These are phyloP conservation scores for Atrina japonica DNA, from an alignment of 2,888 invertebrate species.

Conservation along the genomic window DNA sequence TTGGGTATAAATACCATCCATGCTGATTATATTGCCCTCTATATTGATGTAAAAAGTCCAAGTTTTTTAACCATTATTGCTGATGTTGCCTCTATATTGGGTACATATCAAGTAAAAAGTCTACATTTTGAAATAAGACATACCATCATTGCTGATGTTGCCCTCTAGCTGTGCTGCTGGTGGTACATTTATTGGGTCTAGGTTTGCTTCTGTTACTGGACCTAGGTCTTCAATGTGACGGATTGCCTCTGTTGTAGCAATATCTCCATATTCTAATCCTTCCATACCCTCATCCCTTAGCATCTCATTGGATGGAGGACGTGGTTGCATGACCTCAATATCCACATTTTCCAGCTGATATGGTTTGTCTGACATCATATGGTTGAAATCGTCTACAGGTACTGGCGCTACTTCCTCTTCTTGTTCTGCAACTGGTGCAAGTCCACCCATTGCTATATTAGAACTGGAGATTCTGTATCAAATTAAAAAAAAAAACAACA, in stretches of 20 bases:
- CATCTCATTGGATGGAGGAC: conserved; percentile 17
- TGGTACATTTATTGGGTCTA: conserved; percentile 29
- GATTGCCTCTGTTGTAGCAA: conserved; percentile 60
- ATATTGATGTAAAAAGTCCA: too few relatives aligned
- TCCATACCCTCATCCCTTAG: conserved; percentile 39
- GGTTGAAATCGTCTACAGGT: not conserved
- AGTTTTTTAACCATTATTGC: too few relatives aligned
- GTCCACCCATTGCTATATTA: conserved; percentile 40
- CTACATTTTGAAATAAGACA: not conserved
- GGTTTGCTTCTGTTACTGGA: conserved; percentile 43
- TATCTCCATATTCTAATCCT: conserved; percentile 51
- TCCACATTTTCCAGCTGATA: conserved; percentile 6
- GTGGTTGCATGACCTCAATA: conserved; percentile 28
- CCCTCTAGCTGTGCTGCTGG: conserved; percentile 42
- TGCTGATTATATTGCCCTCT: too few relatives aligned
- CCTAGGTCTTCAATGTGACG: conserved; percentile 64
- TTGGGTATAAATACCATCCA: too few relatives aligned
- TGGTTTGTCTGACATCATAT: conserved; percentile 1
- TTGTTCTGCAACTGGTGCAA: conserved; percentile 55
- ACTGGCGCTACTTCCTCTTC: conserved; percentile 43
- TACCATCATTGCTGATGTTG: conserved; percentile 24
- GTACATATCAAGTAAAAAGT: too few relatives aligned
- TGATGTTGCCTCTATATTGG: too few relatives aligned
- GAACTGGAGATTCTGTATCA: conserved; percentile 55
- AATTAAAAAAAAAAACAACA: conserved; percentile 15